These are phyloP conservation scores for Brachyistius frenatus DNA, from an alignment of 2,113 vertebrate genomes.

Conservation along the genomic window DNA sequence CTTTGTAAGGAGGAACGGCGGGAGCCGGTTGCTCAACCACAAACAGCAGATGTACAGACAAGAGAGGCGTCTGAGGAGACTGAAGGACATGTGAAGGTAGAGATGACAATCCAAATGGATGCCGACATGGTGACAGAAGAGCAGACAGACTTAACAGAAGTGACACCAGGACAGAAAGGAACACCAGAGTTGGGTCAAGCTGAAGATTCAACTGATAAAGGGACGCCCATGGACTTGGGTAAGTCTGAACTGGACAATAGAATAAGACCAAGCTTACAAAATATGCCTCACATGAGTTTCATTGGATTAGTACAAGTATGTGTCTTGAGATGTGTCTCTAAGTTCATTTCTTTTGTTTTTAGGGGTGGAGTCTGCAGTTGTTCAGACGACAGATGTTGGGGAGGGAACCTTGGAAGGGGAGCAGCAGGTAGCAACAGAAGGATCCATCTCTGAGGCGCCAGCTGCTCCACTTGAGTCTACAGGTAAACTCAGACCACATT, in stretches of 20 bases:
- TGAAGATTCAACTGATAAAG: conserved; percentile 54
- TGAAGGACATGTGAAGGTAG: conserved; percentile 45
- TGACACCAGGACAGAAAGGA: conserved; percentile 32
- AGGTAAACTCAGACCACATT: conserved; percentile 67
- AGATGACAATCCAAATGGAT: conserved; percentile 67
- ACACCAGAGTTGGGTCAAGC: conserved; percentile 16
- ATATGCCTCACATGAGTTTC: not conserved
- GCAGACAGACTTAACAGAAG: conserved; percentile 45
- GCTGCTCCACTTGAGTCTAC: conserved; percentile 33
- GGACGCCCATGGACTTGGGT: conserved; percentile 80
- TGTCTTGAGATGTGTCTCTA: not conserved
- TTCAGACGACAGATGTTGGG: conserved; percentile 49
- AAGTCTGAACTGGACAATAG: conserved; percentile 24
- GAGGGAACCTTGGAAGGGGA: conserved; percentile 59
- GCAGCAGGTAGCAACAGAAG: conserved; percentile 41
- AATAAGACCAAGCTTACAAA: not conserved
- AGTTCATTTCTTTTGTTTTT: conserved; percentile 36
- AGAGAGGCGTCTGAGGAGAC: conserved; percentile 55
- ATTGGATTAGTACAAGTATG: not conserved
- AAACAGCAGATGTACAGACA: conserved; percentile 42
- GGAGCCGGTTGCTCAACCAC: conserved; percentile 46
- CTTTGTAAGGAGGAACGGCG: conserved; percentile 78
- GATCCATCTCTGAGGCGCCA: conserved; percentile 35
- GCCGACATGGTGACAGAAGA: conserved; percentile 46
- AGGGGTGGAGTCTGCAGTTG: conserved; percentile 65